A percentile compares a stretch with the other conserved stretches of the same genome.
Evolutionary conservation across 1,140 invertebrate genomes (phyloP).

Genomic region (Drosophila tristis): DNA sequence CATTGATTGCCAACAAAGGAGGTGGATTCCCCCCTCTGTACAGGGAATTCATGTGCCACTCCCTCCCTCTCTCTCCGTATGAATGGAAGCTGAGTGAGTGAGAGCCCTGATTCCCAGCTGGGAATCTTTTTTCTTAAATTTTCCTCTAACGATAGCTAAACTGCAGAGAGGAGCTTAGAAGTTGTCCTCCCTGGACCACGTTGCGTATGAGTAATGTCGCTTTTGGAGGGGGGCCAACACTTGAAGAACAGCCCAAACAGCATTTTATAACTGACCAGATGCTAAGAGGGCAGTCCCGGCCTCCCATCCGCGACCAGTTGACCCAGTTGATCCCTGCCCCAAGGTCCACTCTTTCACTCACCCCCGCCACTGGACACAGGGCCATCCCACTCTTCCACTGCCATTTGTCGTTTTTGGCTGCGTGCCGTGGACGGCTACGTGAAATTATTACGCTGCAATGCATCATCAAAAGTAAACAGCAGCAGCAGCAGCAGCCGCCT

Average conservation of each 20-base stretch:
- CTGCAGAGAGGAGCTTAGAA: constrained; percentile 10
- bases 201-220: constrained; percentile 56
- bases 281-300: constrained; percentile 14
- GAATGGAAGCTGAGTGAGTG: constrained; percentile 1
- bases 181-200: constrained; percentile 10
- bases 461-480: constrained; percentile 77
- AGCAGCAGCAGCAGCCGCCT: constrained; percentile 23
- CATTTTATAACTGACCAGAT: constrained; percentile 59
- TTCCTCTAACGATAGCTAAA: constrained; percentile 1
- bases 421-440: constrained; percentile 73
- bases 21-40: neutral
- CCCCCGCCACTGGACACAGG: too few relatives aligned
- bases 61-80: neutral
- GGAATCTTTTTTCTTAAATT: constrained; percentile 44
- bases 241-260: constrained; percentile 39
- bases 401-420: constrained; percentile 49
- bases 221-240: constrained; percentile 4
- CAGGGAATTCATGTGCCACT: constrained; percentile 13
- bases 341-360: neutral
- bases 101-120: constrained; percentile 6
- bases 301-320: constrained; percentile 32
- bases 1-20: constrained; percentile 76
- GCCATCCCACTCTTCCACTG: constrained; percentile 2
- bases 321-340: constrained; percentile 13
- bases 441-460: constrained; percentile 79